phyloP scores from a whole-genome alignment of 2,113 vertebrate species.

The Lepisosteus oculatus region DNA sequence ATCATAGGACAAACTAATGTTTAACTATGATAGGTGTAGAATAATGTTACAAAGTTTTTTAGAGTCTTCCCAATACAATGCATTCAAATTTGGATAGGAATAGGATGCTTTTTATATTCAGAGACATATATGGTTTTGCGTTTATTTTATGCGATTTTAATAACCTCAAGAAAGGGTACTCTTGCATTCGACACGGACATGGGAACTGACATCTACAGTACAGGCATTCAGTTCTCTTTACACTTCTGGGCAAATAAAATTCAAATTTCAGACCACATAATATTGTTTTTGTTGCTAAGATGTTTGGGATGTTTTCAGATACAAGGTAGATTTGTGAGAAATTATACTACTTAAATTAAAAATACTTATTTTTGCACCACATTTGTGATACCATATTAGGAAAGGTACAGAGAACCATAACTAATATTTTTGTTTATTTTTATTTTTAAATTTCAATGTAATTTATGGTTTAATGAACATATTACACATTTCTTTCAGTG shows the following conservation, averaged over 20 bases:
- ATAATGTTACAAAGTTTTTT: not conserved
- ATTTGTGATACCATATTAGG: not conserved
- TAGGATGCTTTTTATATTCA: conserved; percentile 3
- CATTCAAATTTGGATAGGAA: not conserved
- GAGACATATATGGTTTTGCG: not conserved
- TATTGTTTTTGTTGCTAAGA: not conserved
- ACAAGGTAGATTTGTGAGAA: not conserved
- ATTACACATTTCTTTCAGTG: not conserved
- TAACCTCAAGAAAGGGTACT: not conserved
- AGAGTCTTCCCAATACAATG: not conserved
- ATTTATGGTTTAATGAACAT: not conserved
- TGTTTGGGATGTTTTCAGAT: not conserved
- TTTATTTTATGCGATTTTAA: not conserved
- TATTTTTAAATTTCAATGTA: not conserved
- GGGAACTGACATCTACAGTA: not conserved
- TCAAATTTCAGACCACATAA: not conserved
- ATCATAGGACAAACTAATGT: not conserved
- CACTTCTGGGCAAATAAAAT: not conserved
- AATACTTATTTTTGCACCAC: conserved; percentile 5
- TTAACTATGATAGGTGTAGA: not conserved
- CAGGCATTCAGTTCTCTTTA: not conserved
- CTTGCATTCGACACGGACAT: not conserved
- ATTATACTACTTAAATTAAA: not conserved
- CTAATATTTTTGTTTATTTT: not conserved
- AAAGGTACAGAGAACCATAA: not conserved